Percentiles rank a stretch among this genome's conserved stretches.
Evolutionary conservation across 2,797 vertebrate genomes (phyloP).

Genomic region (Danio kyathit): DNA sequence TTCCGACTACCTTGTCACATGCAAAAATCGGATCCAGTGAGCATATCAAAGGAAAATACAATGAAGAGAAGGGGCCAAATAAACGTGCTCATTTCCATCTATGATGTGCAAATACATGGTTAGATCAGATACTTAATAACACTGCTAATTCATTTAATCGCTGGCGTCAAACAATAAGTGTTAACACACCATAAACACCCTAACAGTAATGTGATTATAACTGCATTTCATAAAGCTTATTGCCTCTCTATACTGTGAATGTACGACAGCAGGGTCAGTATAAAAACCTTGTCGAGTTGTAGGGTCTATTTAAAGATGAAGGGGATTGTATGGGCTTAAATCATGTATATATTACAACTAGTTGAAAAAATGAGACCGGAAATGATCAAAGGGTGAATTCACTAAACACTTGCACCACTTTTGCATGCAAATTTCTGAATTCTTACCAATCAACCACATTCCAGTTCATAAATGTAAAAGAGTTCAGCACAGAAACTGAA

Average conservation of each 20-base stretch:
- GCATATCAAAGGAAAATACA: slow-evolving; percentile 36
- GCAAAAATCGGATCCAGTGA: slow-evolving; percentile 36
- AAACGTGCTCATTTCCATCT: slow-evolving; percentile 27
- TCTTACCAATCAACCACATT: background rate
- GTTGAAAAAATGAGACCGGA: background rate
- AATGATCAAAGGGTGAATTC: slow-evolving; percentile 3
- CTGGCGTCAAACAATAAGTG: slow-evolving; percentile 3
- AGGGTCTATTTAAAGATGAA: background rate
- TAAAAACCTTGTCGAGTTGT: background rate
- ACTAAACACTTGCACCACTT: background rate
- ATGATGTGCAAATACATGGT: slow-evolving; percentile 5
- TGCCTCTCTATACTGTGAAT: slow-evolving; percentile 24
- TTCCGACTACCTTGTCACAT: slow-evolving; percentile 21
- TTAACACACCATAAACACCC: background rate
- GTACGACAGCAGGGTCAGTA: background rate
- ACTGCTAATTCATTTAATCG: background rate
- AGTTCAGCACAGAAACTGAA: background rate
- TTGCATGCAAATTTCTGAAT: background rate
- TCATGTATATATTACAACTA: background rate
- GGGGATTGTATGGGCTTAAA: background rate
- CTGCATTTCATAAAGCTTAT: slow-evolving; percentile 15
- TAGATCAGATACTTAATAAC: slow-evolving; percentile 1
- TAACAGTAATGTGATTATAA: background rate
- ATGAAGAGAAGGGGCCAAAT: slow-evolving; percentile 18
- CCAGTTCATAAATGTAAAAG: background rate